These are phyloP conservation scores for Blastobasis adustella DNA, from an alignment of 2,888 invertebrate genomes.

Conservation along the genomic window DNA sequence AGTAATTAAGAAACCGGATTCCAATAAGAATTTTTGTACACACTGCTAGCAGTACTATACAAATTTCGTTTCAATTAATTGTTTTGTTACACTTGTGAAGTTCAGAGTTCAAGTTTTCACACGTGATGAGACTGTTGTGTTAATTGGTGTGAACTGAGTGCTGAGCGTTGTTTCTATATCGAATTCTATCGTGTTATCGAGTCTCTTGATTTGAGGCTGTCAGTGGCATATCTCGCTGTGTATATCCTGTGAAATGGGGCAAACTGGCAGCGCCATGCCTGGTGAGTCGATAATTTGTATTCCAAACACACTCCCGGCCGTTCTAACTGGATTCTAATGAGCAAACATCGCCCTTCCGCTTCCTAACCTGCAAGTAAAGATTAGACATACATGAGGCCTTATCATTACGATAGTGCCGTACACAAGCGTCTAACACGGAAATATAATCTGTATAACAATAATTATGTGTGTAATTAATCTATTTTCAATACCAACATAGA, in stretches of 20 bases:
- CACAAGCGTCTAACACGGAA: no score
- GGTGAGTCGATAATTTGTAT: constrained; percentile 46
- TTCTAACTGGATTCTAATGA: constrained; percentile 40
- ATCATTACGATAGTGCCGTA: no score
- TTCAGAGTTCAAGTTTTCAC: constrained; percentile 48
- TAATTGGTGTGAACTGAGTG: constrained; percentile 16
- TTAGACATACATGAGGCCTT: no score
- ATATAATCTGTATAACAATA: no score
- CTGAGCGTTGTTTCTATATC: constrained; percentile 21
- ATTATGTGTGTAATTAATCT: no score
- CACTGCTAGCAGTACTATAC: not conserved
- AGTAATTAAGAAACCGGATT: constrained; percentile 19
- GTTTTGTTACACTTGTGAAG: constrained; percentile 24
- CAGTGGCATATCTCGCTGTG: no score
- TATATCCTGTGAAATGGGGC: constrained; percentile 43
- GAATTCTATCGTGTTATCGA: no score
- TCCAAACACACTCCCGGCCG: constrained; percentile 20
- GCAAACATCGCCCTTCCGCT: constrained; percentile 20
- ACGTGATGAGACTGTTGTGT: constrained; percentile 25
- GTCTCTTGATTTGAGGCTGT: no score
- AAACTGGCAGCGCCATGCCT: constrained; percentile 58
- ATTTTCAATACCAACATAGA: no score
- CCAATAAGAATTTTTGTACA: constrained; percentile 21
- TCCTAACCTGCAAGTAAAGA: constrained; percentile 19
- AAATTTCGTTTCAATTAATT: constrained; percentile 13